Conservation (phyloP, 2,113 vertebrate species). For the Nematolebias whitei region DNA sequence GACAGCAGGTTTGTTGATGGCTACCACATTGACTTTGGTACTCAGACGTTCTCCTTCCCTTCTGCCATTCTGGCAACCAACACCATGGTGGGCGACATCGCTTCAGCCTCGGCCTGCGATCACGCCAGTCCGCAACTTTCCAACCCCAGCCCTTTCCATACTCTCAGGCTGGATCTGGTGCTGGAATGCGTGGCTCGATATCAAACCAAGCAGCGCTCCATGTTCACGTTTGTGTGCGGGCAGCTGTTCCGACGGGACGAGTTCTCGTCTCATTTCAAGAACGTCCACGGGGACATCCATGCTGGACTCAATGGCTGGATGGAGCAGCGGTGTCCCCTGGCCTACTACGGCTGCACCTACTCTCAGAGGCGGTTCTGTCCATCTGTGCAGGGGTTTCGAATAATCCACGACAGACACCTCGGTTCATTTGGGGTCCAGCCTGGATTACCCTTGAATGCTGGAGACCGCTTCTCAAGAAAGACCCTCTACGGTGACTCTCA, state of each 20-base stretch:
- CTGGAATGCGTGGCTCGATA: conserved; percentile 97
- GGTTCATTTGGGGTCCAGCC: conserved; percentile 95
- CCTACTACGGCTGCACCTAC: conserved; percentile 97
- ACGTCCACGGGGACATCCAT: conserved; percentile 98
- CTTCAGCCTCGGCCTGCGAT: conserved; percentile 96
- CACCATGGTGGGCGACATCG: conserved; percentile 98
- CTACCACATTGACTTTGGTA: conserved; percentile 93
- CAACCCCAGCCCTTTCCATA: conserved; percentile 98
- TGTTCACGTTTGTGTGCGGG: conserved; percentile 99
- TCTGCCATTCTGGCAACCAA: conserved; percentile 96
- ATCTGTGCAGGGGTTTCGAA: conserved; percentile 91
- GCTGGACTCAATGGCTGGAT: conserved; percentile 99
- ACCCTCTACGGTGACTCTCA: conserved; percentile 65
- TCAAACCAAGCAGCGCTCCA: conserved; percentile 97
- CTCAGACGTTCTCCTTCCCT: conserved; percentile 97
- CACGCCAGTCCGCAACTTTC: conserved; percentile 98
- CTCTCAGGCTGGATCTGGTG: conserved; percentile 94
- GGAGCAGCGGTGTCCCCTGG: conserved; percentile 97
- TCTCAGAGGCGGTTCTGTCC: conserved; percentile 97
- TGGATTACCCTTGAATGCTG: conserved; percentile 78
- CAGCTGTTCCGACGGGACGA: conserved; percentile 97
- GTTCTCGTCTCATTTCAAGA: conserved; percentile 98
- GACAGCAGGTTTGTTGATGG: conserved; percentile 94
- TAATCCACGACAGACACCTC: conserved; percentile 95
- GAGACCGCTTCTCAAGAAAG: conserved; percentile 75